Percentiles rank a stretch among this genome's conserved stretches.
Conservation (phyloP, 1,140 invertebrate genomes). For the Hyposmocoma kahamanoa region DNA sequence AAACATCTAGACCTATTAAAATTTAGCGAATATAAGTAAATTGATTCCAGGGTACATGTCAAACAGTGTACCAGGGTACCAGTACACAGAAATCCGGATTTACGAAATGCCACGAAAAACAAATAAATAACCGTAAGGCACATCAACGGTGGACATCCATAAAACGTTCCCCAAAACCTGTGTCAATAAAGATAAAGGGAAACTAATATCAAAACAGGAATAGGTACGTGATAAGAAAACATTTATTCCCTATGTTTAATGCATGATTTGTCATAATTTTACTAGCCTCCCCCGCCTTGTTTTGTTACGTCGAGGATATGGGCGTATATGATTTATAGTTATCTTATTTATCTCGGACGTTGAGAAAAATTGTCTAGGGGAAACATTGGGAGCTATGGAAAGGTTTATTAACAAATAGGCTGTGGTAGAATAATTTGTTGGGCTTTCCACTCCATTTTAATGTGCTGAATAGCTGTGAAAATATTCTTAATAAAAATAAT, state of each 20-base stretch:
- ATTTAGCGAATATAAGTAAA: too few relatives aligned
- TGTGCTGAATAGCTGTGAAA: too few relatives aligned
- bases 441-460: background rate
- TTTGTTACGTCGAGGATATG: slow-evolving; percentile 61
- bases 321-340: slow-evolving; percentile 63
- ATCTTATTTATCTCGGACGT: slow-evolving; percentile 64
- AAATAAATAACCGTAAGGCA: too few relatives aligned
- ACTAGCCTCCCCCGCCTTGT: slow-evolving; percentile 59
- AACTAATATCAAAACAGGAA: slow-evolving; percentile 71
- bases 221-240: slow-evolving; percentile 73
- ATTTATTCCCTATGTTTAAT: slow-evolving; percentile 73
- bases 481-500: too few relatives aligned
- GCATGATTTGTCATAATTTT: slow-evolving; percentile 73
- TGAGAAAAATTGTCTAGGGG: slow-evolving; percentile 48
- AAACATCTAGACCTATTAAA: too few relatives aligned
- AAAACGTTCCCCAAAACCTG: slow-evolving; percentile 61
- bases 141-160: too few relatives aligned
- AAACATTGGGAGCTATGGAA: slow-evolving; percentile 39
- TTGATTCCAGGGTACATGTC: too few relatives aligned
- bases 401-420: slow-evolving; percentile 55
- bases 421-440: too few relatives aligned
- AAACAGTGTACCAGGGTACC: too few relatives aligned
- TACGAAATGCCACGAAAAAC: too few relatives aligned
- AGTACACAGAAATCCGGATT: too few relatives aligned
- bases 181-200: slow-evolving; percentile 72